phyloP scores from a whole-genome alignment of 2,888 invertebrate genomes.

The Caradrina kadenii region DNA sequence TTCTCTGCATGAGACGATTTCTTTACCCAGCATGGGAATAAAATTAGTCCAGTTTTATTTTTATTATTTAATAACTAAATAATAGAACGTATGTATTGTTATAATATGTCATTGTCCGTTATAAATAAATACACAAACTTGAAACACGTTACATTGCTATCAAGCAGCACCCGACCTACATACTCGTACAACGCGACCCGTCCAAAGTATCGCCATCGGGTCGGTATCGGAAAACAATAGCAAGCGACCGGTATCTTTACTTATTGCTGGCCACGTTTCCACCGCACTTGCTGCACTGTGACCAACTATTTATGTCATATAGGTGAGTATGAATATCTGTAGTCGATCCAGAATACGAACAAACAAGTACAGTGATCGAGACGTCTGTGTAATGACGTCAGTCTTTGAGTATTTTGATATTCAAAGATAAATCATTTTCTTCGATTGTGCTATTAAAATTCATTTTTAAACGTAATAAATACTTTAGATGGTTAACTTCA shows the following conservation, averaged over 20 bases:
- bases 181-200: constrained; percentile 14
- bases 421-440: too few relatives aligned
- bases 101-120: neutral
- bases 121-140: constrained; percentile 5
- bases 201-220: constrained; percentile 51
- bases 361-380: constrained; percentile 3
- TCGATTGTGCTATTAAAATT: too few relatives aligned
- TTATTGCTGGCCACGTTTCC: constrained; percentile 49
- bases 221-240: constrained; percentile 65
- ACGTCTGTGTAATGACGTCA: neutral
- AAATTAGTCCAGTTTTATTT: too few relatives aligned
- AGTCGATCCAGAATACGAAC: neutral
- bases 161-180: constrained; percentile 43
- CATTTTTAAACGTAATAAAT: too few relatives aligned
- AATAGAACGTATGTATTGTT: neutral
- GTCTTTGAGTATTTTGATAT: neutral
- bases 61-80: neutral
- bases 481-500: neutral
- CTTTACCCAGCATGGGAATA: too few relatives aligned
- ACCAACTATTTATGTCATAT: constrained; percentile 44
- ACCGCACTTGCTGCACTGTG: constrained; percentile 25
- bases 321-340: constrained; percentile 14
- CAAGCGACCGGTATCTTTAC: constrained; percentile 48
- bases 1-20: too few relatives aligned
- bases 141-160: constrained; percentile 8